These are phyloP conservation scores for Parauchenoglanis ngamensis DNA, from an alignment of 2,797 vertebrate genomes.

Conservation along the genomic window DNA sequence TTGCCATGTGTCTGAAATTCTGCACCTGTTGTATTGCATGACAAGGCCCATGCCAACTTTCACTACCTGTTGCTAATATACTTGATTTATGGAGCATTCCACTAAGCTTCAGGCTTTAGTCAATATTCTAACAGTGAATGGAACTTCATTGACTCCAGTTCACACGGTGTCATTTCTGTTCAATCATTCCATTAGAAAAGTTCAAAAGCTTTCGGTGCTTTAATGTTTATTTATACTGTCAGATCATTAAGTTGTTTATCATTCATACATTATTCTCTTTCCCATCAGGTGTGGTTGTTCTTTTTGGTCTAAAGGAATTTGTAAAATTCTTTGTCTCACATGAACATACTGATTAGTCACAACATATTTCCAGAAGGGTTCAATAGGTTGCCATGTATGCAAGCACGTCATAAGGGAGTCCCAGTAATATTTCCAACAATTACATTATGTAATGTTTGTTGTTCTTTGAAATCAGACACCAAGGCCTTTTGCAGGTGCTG, in stretches of 20 bases:
- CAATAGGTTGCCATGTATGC: neutral
- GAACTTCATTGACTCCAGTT: neutral
- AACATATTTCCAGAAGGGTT: constrained; percentile 22
- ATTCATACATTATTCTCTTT: neutral
- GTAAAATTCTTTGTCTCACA: neutral
- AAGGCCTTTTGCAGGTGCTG: constrained; percentile 27
- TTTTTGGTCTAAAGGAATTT: constrained; percentile 16
- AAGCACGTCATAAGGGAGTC: constrained; percentile 8
- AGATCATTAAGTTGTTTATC: constrained; percentile 23
- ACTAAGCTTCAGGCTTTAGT: neutral
- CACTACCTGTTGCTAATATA: neutral
- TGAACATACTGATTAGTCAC: neutral
- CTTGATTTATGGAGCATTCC: neutral
- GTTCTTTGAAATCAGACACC: neutral
- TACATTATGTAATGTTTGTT: neutral
- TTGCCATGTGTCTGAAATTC: neutral
- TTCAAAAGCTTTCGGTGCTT: constrained; percentile 6
- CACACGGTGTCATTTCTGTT: neutral
- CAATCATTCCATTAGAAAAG: neutral
- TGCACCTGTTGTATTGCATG: constrained; percentile 18
- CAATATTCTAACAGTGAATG: neutral
- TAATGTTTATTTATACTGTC: constrained; percentile 18
- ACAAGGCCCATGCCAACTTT: neutral
- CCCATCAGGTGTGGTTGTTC: neutral
- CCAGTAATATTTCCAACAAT: constrained; percentile 24